Evolutionary conservation across 1,140 invertebrate species (phyloP), one percentile per base, ranked within the genome.

Genomic region (Phthorimaea operculella): DNA sequence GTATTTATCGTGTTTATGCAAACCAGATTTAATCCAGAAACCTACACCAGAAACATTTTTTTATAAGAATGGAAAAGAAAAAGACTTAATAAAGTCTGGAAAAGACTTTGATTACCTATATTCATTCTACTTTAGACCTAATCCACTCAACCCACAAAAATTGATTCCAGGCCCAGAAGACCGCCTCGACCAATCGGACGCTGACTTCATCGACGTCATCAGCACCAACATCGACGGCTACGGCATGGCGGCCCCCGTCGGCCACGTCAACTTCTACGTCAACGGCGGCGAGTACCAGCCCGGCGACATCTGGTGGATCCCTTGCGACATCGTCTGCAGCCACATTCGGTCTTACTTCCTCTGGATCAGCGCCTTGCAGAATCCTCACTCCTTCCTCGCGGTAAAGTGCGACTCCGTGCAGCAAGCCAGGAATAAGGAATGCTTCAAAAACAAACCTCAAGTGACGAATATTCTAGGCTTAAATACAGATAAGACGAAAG

Each of bases 201-300:
- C 76, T 0, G 76, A 81, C 48, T 76, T 80, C 33, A 75, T 82
- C 0, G 90, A 92, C 59, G 76, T 90, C 1, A 86, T 93, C 56
- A 87, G 89, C 58, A 92, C 91, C 0, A 93, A 91, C 66, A 90
- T 90, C 3, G 89, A 89, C 4, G 88, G 87, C 9, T 90, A 88
- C 59, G 92, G 92, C 0, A 91, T 91, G 66, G 77, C 88, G 1
- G 87, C 88, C 44, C 87, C 87, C 0, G 75, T 89, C 1, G 92
- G 91, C 0, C 89, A 92, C 70, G 65, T 76, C 2, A 76, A 78
- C 74, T 91, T 92, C 68, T 93, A 92, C 63, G 87, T 92, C 0
- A 93, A 93, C 62, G 92, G 92, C 1, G 92, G 92, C 0, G 85
- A 87, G 54, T 66, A 86, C 11, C 92, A 94, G 63, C 91, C 92